Evolutionary conservation across 2,888 invertebrate genomes (phyloP), one percentile per base, ranked within the genome.

Genomic region (Blastobasis lacticolella): DNA sequence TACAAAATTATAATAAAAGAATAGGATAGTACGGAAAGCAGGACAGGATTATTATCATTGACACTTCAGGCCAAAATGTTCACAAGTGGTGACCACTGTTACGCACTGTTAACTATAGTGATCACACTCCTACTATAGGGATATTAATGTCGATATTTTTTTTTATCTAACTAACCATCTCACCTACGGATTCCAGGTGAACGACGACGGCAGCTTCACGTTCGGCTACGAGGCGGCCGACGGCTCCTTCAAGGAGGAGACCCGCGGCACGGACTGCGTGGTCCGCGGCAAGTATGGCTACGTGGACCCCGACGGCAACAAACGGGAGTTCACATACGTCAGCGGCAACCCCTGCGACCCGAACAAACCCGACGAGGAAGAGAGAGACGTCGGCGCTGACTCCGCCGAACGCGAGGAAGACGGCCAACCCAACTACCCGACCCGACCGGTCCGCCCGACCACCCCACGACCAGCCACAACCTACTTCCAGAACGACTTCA

Each of bases 221-320:
- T 95, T 94, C 78, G 94, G 94, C 42, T 95, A 95, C 79, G 94
- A 94, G 80, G 93, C 94, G 1, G 95, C 94, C 8, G 95, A 95
- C 67, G 95, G 95, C 1, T 94, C 94, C 56, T 95, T 95, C 88
- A 95, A 95, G 70, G 95, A 95, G 70, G 95, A 95, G 76, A 95
- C 95, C 4, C 85, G 95, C 54, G 95, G 95, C 48, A 93, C 94
- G 0, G 95, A 95, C 80, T 95, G 95, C 75, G 94, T 95, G 0
- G 95, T 95, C 5, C 90, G 95, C 54, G 95, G 95, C 50, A 95
- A 95, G 76, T 95, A 95, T 77, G 95, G 95, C 36, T 95, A 95
- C 84, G 88, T 95, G 8, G 95, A 95, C 79, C 95, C 95, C 0
- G 94, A 95, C 58, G 95, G 95, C 61, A 94, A 95, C 82, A 94